Base-by-base conservation (phyloP, 2,888 invertebrate species). In the Platycheirus albimanus region DNA sequence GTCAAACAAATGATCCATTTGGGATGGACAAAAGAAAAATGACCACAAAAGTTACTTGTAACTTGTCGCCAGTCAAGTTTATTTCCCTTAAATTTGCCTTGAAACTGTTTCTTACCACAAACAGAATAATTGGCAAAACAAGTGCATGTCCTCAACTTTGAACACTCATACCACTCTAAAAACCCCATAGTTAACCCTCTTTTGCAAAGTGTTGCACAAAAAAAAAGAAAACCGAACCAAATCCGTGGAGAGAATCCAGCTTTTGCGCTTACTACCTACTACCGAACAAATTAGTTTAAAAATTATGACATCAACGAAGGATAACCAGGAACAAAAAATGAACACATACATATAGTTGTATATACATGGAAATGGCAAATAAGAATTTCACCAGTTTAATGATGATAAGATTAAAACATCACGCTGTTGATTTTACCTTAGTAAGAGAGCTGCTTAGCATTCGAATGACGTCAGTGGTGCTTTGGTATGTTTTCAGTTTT, bases 261-360 rank as follows among this genome's bases (percentile, higher is more conserved):
- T 51, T 77, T 72, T 61, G n/a, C 54, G 28, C 51, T 51, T 51
- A 36, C 45, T 52, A 41, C 13, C 66, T 66, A 45, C 36, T 49
- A 63, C 36, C 61, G 11, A 38, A 83, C 71, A 83, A 83, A 83
- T 83, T 77, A 83, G 81, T 81, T 81, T 81, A 36, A 67, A 81
- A 81, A 81, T 81, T 77, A 81, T 81, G 81, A 69, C 77, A 81
- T 81, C 77, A 77, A 54, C 63, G 49, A 72, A 72, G 63, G 67
- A 69, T 72, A 72, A 66, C 45, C n/a, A 47, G 66, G 11, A 64
- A 4, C 17, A 19, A 11, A 33, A 69, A 47, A 33, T 24, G 3
- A 10, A 15, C n/a, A n/a, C n/a, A n/a, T n/a, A n/a, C n/a, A n/a
- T n/a, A n/a, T n/a, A n/a, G n/a, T n/a, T n/a, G n/a, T n/a, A n/a